These are phyloP conservation scores for Actinemys pallida DNA, from an alignment of 2,113 vertebrate species.

Conservation along the genomic window DNA sequence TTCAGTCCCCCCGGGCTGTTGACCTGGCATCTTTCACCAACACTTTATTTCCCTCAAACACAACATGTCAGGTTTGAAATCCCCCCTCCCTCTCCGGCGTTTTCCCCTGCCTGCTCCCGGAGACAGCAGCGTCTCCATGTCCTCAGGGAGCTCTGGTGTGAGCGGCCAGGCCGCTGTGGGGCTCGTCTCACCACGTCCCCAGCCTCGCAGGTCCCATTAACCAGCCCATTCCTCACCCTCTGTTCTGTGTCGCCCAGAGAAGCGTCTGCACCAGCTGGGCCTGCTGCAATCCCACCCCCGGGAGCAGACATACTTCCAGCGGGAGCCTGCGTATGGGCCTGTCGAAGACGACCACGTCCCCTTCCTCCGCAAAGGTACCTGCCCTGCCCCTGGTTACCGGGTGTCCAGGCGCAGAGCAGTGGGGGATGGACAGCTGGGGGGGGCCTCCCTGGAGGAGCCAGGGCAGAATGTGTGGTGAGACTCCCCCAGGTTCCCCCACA, in stretches of 20 bases:
- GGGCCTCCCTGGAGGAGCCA: not conserved
- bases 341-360: slow-evolving; percentile 92
- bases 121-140: not conserved
- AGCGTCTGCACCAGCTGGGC: slow-evolving; percentile 85
- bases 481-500: not conserved
- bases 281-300: slow-evolving; percentile 80
- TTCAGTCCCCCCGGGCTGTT: no score
- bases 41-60: not conserved
- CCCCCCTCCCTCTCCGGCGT: not conserved
- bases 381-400: accelerated
- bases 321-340: slow-evolving; percentile 80
- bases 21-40: not conserved
- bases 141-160: not conserved
- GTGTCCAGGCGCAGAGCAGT: not conserved
- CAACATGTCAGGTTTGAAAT: not conserved
- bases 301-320: slow-evolving; percentile 88
- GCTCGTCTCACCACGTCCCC: no score
- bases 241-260: slow-evolving; percentile 77
- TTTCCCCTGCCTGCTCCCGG: not conserved
- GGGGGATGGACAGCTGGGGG: not conserved
- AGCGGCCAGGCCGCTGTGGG: not conserved
- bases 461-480: not conserved
- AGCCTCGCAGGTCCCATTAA: not conserved
- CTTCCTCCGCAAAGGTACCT: slow-evolving; percentile 87
- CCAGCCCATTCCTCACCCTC: not conserved